phyloP scores from a whole-genome alignment of 2,797 vertebrate genomes.

The Alfaro cultratus region DNA sequence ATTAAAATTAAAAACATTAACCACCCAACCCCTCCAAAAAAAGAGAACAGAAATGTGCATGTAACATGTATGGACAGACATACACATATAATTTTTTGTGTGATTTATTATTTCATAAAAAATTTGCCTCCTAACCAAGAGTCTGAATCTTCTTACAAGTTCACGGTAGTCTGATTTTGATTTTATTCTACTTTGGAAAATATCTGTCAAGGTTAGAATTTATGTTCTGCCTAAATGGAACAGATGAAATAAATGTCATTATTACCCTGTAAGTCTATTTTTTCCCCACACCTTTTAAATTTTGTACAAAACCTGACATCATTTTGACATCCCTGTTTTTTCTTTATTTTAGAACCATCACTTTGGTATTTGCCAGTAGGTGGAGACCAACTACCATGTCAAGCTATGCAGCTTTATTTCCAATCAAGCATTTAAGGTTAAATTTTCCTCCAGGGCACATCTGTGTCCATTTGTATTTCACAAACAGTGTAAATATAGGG shows the following conservation, averaged over 20 bases:
- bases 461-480: constrained; percentile 63
- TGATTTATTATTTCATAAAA: not conserved
- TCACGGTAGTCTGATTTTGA: too few species aligned
- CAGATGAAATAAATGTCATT: not conserved
- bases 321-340: not conserved
- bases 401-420: constrained; percentile 36
- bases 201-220: not conserved
- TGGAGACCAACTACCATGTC: constrained; percentile 82
- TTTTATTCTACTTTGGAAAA: not conserved
- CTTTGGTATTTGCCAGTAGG: constrained; percentile 78
- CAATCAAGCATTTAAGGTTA: constrained; percentile 67
- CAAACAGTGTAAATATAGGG: constrained; percentile 67
- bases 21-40: not conserved
- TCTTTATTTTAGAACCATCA: constrained; percentile 25
- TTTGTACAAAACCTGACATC: constrained; percentile 29
- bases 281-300: constrained; percentile 10
- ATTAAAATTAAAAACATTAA: not conserved
- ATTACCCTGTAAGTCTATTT: too few species aligned
- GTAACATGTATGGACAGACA: not conserved
- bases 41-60: not conserved
- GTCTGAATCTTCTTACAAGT: not conserved
- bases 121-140: not conserved
- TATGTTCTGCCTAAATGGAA: not conserved
- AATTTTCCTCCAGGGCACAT: constrained; percentile 64
- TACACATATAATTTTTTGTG: not conserved